Conservation (phyloP, 2,113 vertebrate genomes). For the Lepisosteus oculatus region DNA sequence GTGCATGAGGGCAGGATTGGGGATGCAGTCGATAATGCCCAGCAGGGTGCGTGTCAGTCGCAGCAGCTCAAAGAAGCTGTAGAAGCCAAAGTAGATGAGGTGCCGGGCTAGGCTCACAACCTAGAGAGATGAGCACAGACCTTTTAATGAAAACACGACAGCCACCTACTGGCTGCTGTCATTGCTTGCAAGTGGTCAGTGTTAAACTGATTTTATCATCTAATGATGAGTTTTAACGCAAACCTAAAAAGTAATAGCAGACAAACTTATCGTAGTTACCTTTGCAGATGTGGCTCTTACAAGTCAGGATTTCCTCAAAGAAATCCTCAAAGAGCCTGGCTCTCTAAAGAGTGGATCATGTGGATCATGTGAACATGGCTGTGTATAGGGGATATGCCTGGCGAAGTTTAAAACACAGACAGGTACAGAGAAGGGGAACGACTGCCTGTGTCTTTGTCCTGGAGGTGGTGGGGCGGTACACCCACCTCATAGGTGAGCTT, state of each 20-base stretch:
- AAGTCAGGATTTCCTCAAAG: too few species aligned
- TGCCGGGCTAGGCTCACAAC: slow-evolving; percentile 93
- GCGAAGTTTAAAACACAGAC: too few species aligned
- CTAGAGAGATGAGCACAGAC: slow-evolving; percentile 46
- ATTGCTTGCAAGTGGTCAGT: background rate
- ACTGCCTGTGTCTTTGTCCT: too few species aligned
- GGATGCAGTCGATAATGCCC: slow-evolving; percentile 92
- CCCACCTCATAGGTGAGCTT: slow-evolving; percentile 93
- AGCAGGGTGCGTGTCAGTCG: slow-evolving; percentile 88
- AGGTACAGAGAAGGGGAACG: too few species aligned
- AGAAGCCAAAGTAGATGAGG: slow-evolving; percentile 98
- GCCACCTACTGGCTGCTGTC: background rate
- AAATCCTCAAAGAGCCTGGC: too few species aligned
- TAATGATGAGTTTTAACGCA: too few species aligned
- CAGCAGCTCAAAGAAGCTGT: slow-evolving; percentile 95
- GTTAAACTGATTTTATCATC: background rate
- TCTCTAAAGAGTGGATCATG: too few species aligned
- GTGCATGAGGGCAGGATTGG: slow-evolving; percentile 64
- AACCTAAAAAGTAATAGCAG: too few species aligned
- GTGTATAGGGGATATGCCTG: too few species aligned
- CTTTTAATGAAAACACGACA: background rate
- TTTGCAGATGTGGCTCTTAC: too few species aligned
- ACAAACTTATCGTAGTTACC: too few species aligned
- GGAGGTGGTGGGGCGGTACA: background rate
- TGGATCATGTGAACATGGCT: too few species aligned